Evolutionary conservation across 2,888 invertebrate genomes (phyloP), one percentile per base, ranked within the genome.

Genomic region (Belgica antarctica): DNA sequence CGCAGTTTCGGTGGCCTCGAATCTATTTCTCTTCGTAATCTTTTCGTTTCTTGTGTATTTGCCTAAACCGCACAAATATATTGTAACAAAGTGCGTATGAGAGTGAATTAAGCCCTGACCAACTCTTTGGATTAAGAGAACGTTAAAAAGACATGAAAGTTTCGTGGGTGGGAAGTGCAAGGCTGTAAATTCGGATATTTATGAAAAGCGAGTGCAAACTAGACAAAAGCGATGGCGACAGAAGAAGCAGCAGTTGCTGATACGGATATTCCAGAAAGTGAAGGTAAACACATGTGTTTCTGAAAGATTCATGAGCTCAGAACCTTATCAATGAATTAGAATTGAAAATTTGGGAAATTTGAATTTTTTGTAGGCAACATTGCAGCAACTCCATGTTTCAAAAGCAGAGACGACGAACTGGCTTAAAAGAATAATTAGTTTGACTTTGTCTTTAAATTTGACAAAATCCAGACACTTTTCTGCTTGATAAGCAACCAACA

Each of bases 1-100:
- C 68, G 68, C 68, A 68, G 68, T 46, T 68, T 47, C 68, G 28
- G 57, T 68, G 65, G 47, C 65, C 65, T 66, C 65, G 68, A 22
- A 15, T 59, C 27, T 28, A 22, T 57, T 47, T 46, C 12, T 28
- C 52, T 31, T 47, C 28, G 28, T 66, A 17, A 46, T 46, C 25
- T n/a, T 15, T 41, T 63, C 19, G 24, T 47, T 28, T 5, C 12
- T 10, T 57, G 28, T 63, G 8, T 22, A 5, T 19, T 24, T 24
- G 12, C 2, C 27, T 12, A 46, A 46, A 17, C 52, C 22, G 2
- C 4, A 17, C 19, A 52, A 52, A 22, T 22, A 8, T 12, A 31
- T 31, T 8, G 34, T 31, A 31, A 31, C 12, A 31, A 31, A 31
- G 34, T 17, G 7, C 52, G 52, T 31, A 52, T 5, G 12, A 41